Conservation (phyloP, 2,113 vertebrate species). For the Natator depressus region DNA sequence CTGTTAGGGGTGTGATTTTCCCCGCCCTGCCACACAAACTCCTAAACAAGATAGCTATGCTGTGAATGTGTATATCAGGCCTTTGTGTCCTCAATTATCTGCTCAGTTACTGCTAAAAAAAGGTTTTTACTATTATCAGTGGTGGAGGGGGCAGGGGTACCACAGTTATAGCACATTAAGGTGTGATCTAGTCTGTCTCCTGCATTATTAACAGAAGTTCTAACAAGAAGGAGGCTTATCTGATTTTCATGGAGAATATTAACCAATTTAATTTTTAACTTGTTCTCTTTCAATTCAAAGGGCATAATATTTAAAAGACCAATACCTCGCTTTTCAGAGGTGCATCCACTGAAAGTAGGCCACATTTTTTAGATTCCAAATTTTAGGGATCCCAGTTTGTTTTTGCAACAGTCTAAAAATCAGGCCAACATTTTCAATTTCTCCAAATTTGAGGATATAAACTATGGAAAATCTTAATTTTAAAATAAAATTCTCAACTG, state of each 20-base stretch:
- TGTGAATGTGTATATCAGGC: too few species aligned
- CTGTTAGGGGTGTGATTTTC: too few species aligned
- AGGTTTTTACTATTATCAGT: too few species aligned
- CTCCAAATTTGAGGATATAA: background rate
- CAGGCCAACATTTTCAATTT: too few species aligned
- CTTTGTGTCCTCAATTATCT: background rate
- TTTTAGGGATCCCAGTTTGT: background rate
- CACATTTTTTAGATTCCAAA: background rate
- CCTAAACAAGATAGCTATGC: too few species aligned
- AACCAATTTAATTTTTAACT: background rate
- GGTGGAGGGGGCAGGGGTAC: too few species aligned
- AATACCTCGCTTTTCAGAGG: rapidly evolving
- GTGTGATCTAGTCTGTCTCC: background rate
- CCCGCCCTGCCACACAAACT: too few species aligned
- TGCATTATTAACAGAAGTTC: background rate
- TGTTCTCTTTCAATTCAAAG: background rate
- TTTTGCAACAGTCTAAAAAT: too few species aligned
- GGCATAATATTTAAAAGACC: background rate
- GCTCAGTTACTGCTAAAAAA: background rate
- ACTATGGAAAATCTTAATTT: background rate
- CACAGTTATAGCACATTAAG: background rate
- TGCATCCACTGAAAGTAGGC: rapidly evolving
- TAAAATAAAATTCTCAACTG: background rate
- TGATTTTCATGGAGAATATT: background rate
- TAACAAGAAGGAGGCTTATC: background rate